These are phyloP conservation scores for Herpailurus yagouaroundi DNA, from an alignment of 2,113 vertebrate species.

Conservation along the genomic window DNA sequence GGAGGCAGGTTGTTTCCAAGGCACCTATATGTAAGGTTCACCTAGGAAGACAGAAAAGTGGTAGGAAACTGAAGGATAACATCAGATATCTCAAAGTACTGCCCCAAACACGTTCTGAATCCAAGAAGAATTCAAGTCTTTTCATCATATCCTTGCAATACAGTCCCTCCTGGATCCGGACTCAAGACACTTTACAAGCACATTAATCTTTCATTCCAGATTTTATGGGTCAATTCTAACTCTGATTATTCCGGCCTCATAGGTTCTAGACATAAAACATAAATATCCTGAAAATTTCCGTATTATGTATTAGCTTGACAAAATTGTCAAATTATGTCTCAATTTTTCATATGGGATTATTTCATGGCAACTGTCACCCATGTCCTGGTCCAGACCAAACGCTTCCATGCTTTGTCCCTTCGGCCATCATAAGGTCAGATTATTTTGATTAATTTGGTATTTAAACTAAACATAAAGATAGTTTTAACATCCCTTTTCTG, in stretches of 20 bases:
- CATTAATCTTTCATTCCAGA: background rate
- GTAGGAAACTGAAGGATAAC: background rate
- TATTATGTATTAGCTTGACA: background rate
- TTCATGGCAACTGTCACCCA: background rate
- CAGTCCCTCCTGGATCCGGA: background rate
- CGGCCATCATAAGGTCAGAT: background rate
- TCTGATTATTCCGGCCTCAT: conserved; percentile 2
- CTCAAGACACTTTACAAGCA: background rate
- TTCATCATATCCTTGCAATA: background rate
- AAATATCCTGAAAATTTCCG: background rate
- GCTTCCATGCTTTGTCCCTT: background rate
- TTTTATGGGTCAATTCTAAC: background rate
- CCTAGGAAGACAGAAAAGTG: background rate
- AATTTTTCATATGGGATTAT: background rate
- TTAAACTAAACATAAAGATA: background rate
- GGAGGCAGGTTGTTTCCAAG: background rate
- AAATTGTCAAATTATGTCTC: background rate
- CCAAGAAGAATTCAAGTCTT: background rate
- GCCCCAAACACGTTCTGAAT: background rate
- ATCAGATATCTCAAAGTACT: background rate
- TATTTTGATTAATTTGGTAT: background rate
- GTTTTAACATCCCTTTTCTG: background rate
- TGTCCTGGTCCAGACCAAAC: background rate
- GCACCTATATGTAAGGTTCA: background rate
- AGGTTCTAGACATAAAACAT: conserved; percentile 23